Conservation (phyloP, 2,113 vertebrate species). For the Progne subis region DNA sequence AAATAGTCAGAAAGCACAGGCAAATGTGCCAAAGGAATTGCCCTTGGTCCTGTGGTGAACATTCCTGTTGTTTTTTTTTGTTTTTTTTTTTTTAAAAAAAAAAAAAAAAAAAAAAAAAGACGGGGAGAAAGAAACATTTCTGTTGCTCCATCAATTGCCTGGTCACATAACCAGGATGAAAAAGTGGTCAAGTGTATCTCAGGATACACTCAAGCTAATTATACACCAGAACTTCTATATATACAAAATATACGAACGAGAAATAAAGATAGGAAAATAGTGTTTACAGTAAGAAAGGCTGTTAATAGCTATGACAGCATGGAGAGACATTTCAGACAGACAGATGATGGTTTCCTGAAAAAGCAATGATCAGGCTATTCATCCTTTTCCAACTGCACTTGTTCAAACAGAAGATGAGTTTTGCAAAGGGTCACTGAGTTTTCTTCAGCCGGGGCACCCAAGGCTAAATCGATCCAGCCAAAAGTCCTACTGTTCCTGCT, state of each 20-base stretch:
- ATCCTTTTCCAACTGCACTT: slow-evolving; percentile 5
- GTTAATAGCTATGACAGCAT: slow-evolving; percentile 37
- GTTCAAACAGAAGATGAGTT: slow-evolving; percentile 6
- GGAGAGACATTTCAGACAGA: slow-evolving; percentile 32
- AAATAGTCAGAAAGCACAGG: slow-evolving; percentile 11
- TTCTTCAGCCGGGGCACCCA: not conserved
- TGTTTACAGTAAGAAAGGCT: slow-evolving; percentile 24
- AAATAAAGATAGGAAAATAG: slow-evolving; percentile 32
- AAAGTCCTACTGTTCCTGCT: not conserved
- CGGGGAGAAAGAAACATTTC: not conserved
- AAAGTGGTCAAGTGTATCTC: not conserved
- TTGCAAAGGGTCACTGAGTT: not conserved
- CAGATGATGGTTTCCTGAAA: slow-evolving; percentile 40
- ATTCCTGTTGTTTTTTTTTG: too few relatives aligned
- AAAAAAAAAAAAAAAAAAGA: not conserved
- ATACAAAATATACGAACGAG: not conserved
- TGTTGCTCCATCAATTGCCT: not conserved
- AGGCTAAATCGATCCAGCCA: not conserved
- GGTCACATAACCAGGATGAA: not conserved
- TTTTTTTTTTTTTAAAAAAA: not conserved
- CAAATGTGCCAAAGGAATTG: not conserved
- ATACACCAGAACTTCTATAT: not conserved
- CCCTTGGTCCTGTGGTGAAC: slow-evolving; percentile 2
- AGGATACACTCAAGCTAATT: not conserved
- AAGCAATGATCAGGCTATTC: not conserved